Evolutionary conservation across 1,140 invertebrate species (phyloP).

Genomic region (Cecropterus lyciades): DNA sequence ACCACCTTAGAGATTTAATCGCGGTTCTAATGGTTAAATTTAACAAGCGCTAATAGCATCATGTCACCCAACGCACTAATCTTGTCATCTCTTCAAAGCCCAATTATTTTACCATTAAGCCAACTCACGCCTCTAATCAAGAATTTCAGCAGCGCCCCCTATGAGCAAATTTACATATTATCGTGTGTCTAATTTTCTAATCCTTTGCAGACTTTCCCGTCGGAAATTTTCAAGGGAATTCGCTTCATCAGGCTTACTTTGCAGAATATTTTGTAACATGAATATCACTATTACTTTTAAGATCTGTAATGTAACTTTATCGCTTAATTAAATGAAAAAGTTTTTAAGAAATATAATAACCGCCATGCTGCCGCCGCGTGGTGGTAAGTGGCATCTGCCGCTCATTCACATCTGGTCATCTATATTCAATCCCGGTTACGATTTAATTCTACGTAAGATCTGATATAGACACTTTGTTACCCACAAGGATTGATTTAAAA

Average conservation of each 20-base stretch:
- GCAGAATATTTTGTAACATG: no score
- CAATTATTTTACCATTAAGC: constrained; percentile 32
- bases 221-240: constrained; percentile 3
- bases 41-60: constrained; percentile 1
- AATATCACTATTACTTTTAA: no score
- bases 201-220: constrained; percentile 16
- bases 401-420: no score
- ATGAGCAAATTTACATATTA: constrained; percentile 31
- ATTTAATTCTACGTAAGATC: no score
- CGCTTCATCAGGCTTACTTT: not conserved
- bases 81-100: constrained; percentile 27
- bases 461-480: no score
- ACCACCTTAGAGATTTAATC: not conserved
- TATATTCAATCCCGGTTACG: no score
- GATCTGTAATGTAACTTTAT: no score
- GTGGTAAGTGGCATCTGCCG: no score
- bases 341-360: no score
- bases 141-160: constrained; percentile 18
- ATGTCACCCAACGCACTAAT: constrained; percentile 7
- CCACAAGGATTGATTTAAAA: no score
- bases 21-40: not conserved
- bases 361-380: no score
- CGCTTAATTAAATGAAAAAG: no score
- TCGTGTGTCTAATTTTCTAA: constrained; percentile 32
- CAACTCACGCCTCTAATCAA: constrained; percentile 31